Evolutionary conservation across 2,797 vertebrate species (phyloP).

Genomic region (Loriculus beryllinus): DNA sequence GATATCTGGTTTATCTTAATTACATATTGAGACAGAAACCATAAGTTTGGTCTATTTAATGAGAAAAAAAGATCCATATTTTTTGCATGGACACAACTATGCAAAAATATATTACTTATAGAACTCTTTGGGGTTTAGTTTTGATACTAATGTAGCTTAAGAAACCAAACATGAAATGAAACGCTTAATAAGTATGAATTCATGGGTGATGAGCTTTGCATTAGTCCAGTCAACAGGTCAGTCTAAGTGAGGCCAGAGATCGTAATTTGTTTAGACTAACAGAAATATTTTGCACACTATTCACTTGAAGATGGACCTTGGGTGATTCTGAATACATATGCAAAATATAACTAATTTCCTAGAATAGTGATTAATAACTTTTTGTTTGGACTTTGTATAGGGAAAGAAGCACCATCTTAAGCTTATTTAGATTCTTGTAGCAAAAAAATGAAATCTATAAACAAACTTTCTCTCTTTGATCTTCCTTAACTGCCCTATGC

Average conservation of each 20-base stretch:
- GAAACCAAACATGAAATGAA: slow-evolving; percentile 42
- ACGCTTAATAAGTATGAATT: slow-evolving; percentile 29
- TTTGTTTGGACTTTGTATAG: not conserved
- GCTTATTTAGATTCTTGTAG: slow-evolving; percentile 62
- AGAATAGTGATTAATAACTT: not conserved
- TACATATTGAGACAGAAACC: not conserved
- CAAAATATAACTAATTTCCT: not conserved
- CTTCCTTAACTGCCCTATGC: slow-evolving; percentile 25
- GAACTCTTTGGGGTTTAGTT: slow-evolving; percentile 30
- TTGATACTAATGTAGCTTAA: slow-evolving; percentile 48
- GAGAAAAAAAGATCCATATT: slow-evolving; percentile 30
- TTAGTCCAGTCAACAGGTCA: slow-evolving; percentile 47
- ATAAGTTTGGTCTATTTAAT: not conserved
- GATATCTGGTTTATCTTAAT: not conserved
- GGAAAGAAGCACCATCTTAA: not conserved
- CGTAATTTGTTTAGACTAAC: slow-evolving; percentile 24
- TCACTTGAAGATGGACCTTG: slow-evolving; percentile 60
- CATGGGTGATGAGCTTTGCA: slow-evolving; percentile 34
- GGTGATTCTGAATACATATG: slow-evolving; percentile 14
- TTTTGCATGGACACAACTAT: not conserved
- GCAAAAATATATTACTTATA: slow-evolving; percentile 49
- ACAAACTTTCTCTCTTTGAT: slow-evolving; percentile 66
- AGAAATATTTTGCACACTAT: slow-evolving; percentile 33
- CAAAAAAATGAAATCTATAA: slow-evolving; percentile 70
- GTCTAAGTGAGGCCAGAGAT: not conserved